These are phyloP conservation scores for Jordanella pulchra DNA, from an alignment of 2,797 vertebrate genomes.

Conservation along the genomic window DNA sequence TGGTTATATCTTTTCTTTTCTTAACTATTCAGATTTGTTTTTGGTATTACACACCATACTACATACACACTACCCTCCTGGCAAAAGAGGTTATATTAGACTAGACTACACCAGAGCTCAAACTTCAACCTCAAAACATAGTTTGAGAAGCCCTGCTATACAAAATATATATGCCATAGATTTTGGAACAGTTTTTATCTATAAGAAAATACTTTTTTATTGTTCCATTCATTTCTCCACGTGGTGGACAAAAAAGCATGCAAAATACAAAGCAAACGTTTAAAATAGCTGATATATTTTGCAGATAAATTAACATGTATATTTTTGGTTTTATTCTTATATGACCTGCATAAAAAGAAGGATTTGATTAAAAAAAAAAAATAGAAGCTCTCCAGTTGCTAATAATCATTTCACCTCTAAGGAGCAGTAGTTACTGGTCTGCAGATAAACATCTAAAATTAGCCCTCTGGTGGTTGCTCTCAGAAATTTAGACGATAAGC, in stretches of 20 bases:
- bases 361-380: too few relatives aligned
- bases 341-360: background rate
- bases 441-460: constrained; percentile 50
- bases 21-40: too few relatives aligned
- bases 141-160: background rate
- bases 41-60: too few relatives aligned
- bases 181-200: too few relatives aligned
- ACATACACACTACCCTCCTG: too few relatives aligned
- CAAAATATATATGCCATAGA: background rate
- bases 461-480: constrained; percentile 71
- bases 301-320: background rate
- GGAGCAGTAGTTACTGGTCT: constrained; percentile 25
- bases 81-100: too few relatives aligned
- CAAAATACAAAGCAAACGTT: constrained; percentile 9
- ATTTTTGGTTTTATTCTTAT: background rate
- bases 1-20: too few relatives aligned
- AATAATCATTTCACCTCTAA: constrained; percentile 30
- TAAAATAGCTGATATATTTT: background rate
- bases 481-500: constrained; percentile 59
- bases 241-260: background rate
- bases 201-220: too few relatives aligned
- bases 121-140: background rate
- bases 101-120: background rate
- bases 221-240: background rate
- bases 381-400: constrained; percentile 7